phyloP scores from a whole-genome alignment of 2,113 vertebrate species.

The Tragelaphus buxtoni region DNA sequence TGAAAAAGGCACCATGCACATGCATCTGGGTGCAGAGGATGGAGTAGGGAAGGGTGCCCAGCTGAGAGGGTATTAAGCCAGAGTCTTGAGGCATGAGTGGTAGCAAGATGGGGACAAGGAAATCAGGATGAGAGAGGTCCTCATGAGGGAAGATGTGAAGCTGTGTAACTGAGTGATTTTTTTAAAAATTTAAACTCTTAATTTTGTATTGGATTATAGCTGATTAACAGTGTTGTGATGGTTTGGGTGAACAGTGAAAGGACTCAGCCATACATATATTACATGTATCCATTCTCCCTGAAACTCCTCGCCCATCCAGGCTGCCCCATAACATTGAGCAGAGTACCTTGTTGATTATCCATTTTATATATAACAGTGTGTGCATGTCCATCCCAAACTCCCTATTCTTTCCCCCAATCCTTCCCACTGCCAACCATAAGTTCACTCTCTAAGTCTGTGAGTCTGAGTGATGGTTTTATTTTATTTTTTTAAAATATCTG shows the following conservation, averaged over 20 bases:
- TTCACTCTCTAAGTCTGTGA: background rate
- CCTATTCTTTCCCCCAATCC: background rate
- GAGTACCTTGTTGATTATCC: background rate
- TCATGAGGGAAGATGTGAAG: background rate
- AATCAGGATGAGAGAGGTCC: background rate
- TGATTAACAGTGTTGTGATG: background rate
- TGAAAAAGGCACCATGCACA: background rate
- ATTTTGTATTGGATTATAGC: background rate
- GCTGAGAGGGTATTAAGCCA: background rate
- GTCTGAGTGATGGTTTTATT: background rate
- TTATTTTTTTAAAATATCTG: background rate
- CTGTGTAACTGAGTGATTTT: background rate
- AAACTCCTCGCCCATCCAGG: background rate
- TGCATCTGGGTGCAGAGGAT: background rate
- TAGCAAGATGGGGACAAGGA: background rate
- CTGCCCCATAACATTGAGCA: background rate
- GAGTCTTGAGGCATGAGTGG: background rate
- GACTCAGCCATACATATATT: background rate
- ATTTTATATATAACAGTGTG: background rate
- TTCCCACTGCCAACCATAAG: background rate
- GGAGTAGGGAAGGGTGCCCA: background rate
- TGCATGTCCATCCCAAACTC: background rate
- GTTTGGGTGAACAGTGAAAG: background rate
- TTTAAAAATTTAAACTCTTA: background rate
- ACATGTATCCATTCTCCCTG: background rate